phyloP scores from a whole-genome alignment of 2,797 vertebrate genomes.

The Agapornis canus region DNA sequence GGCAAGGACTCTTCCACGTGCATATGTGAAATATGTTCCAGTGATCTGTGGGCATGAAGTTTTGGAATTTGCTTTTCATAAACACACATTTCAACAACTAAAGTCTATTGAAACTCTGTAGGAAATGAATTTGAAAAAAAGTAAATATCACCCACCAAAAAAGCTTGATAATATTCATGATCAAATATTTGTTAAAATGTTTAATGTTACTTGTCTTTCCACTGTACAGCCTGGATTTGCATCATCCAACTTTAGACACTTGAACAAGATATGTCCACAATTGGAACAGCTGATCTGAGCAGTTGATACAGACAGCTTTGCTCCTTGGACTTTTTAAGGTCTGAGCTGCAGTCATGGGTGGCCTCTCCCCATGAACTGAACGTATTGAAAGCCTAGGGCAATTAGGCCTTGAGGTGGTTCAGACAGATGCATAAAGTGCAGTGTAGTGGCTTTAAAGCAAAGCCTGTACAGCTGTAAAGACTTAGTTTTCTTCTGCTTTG shows the following conservation, averaged over 20 bases:
- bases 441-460: neutral
- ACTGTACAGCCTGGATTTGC: neutral
- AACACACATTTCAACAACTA: neutral
- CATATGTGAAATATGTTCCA: neutral
- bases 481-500: neutral
- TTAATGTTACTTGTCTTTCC: neutral
- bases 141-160: neutral
- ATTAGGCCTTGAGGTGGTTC: neutral
- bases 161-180: neutral
- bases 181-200: neutral
- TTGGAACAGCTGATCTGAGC: neutral
- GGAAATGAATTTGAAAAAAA: neutral
- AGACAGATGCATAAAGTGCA: neutral
- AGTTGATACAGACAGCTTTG: neutral
- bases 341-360: neutral
- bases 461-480: neutral
- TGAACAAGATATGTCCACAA: neutral
- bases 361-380: neutral
- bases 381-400: fast-evolving
- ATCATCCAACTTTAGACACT: neutral
- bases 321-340: neutral
- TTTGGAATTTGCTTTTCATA: neutral
- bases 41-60: neutral
- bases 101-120: neutral
- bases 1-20: neutral